These are phyloP conservation scores for Drosophila algonquin DNA, from an alignment of 2,888 invertebrate genomes.

Conservation along the genomic window DNA sequence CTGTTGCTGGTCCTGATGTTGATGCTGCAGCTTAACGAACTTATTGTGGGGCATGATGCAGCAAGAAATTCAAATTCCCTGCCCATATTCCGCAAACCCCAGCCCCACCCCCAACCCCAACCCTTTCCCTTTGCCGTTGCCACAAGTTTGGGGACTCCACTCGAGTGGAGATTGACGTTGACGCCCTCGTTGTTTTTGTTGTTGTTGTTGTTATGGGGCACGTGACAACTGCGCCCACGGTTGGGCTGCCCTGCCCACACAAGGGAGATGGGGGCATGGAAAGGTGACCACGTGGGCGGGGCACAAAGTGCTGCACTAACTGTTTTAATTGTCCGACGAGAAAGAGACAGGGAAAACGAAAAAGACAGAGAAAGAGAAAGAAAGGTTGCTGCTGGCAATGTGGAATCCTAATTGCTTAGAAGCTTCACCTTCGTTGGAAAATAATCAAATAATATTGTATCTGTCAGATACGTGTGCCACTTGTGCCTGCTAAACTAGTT, in stretches of 20 bases:
- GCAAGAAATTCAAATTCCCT: conserved; percentile 58
- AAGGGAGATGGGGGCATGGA: conserved; percentile 7
- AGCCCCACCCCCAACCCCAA: background rate
- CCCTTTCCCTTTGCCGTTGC: conserved; percentile 19
- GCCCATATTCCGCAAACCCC: background rate
- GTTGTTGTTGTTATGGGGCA: conserved; percentile 62
- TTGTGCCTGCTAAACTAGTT: conserved; percentile 62
- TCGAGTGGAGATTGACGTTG: conserved; percentile 30
- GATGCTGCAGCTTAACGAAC: conserved; percentile 60
- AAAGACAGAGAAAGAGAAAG: background rate
- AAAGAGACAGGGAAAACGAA: background rate
- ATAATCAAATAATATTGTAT: conserved; percentile 59
- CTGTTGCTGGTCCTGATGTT: conserved; percentile 8
- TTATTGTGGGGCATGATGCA: conserved; percentile 69
- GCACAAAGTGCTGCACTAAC: conserved; percentile 55
- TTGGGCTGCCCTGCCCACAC: conserved; percentile 30
- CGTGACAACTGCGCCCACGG: conserved; percentile 78
- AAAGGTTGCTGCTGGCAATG: conserved; percentile 16
- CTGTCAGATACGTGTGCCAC: conserved; percentile 35
- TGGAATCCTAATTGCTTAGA: conserved; percentile 67
- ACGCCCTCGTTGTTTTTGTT: conserved; percentile 53
- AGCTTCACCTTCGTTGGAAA: conserved; percentile 34
- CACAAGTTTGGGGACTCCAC: conserved; percentile 37
- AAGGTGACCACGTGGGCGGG: conserved; percentile 40
- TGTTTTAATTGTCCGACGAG: conserved; percentile 74